Evolutionary conservation across 2,888 invertebrate species (phyloP).

Genomic region (Nomada ruficornis): DNA sequence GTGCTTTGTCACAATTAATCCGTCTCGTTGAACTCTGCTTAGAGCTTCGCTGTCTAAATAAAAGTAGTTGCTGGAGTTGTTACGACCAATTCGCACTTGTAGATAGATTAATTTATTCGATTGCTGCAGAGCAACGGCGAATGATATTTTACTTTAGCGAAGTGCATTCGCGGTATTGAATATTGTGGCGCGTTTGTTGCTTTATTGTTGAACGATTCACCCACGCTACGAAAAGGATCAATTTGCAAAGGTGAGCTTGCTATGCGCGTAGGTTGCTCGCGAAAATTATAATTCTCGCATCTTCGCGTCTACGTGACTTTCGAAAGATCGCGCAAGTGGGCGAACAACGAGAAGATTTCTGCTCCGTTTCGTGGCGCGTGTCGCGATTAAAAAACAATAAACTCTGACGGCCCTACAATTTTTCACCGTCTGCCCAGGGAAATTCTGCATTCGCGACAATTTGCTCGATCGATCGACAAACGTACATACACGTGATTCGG

Average conservation of each 20-base stretch:
- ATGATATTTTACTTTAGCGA: not conserved
- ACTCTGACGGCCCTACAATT: too few relatives aligned
- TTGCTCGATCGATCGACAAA: not conserved
- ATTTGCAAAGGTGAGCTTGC: not conserved
- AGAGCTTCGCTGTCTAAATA: too few relatives aligned
- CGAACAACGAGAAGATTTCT: not conserved
- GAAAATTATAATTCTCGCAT: too few relatives aligned
- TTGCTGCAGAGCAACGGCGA: not conserved
- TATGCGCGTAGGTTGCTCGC: too few relatives aligned
- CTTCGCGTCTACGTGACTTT: not conserved
- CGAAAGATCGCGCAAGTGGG: not conserved
- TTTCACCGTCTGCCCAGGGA: too few relatives aligned
- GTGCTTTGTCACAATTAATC: too few relatives aligned
- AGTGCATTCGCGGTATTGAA: not conserved
- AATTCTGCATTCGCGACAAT: not conserved
- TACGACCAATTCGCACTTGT: not conserved
- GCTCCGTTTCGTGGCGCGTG: not conserved
- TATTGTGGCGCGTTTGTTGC: too few relatives aligned
- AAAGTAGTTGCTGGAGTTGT: not conserved
- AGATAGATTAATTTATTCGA: not conserved
- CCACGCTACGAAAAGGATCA: not conserved
- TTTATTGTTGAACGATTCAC: not conserved
- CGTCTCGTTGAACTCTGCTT: too few relatives aligned
- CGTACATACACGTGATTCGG: not conserved
- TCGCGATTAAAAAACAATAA: not conserved